These are phyloP conservation scores for Aromia moschata DNA, from an alignment of 2,888 invertebrate genomes.

Conservation along the genomic window DNA sequence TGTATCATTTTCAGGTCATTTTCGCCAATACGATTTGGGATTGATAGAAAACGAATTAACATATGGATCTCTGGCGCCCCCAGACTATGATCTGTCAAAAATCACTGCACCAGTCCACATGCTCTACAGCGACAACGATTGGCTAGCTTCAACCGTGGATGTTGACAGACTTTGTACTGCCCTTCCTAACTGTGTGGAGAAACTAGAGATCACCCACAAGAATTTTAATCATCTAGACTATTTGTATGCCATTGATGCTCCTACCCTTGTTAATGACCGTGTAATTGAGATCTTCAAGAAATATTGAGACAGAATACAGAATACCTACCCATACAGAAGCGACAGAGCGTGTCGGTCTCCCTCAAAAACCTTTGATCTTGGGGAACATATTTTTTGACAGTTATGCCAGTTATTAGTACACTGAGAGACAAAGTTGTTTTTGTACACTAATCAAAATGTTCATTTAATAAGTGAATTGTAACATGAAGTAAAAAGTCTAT, in stretches of 20 bases:
- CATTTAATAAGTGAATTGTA: too few species aligned
- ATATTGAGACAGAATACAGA: not conserved
- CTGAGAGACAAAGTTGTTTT: too few species aligned
- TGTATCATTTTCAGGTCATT: constrained; percentile 39
- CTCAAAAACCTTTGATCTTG: too few species aligned
- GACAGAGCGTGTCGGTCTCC: too few species aligned
- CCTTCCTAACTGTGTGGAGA: constrained; percentile 47
- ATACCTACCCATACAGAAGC: too few species aligned
- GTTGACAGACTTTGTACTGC: constrained; percentile 52
- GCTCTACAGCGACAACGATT: constrained; percentile 64
- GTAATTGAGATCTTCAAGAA: constrained; percentile 32
- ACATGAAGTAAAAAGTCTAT: too few species aligned
- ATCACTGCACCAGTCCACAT: constrained; percentile 62
- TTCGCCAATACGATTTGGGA: constrained; percentile 69
- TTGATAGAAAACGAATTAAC: constrained; percentile 39
- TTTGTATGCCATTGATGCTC: constrained; percentile 53
- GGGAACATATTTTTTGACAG: too few species aligned
- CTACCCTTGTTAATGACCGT: constrained; percentile 50
- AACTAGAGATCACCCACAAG: constrained; percentile 49
- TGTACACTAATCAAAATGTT: too few species aligned
- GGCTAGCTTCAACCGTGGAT: constrained; percentile 60
- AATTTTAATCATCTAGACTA: constrained; percentile 58
- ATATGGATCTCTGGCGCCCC: constrained; percentile 59
- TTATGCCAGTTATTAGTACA: too few species aligned
- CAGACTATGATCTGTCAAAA: constrained; percentile 60